Evolutionary conservation across 2,113 vertebrate genomes (phyloP).

Genomic region (Lophura nycthemera): DNA sequence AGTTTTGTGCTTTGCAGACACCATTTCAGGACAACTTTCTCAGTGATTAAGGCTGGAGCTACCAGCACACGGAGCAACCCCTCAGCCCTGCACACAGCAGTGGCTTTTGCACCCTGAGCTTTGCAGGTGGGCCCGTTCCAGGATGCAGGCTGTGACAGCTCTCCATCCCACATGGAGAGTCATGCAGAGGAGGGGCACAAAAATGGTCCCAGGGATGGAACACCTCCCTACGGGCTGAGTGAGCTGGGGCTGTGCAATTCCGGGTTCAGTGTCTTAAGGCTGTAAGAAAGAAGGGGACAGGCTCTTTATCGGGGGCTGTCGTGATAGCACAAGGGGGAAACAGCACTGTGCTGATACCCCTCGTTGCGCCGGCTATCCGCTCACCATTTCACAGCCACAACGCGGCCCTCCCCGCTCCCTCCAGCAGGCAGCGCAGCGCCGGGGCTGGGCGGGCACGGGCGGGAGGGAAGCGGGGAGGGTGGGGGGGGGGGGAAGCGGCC

Average conservation of each 20-base stretch:
- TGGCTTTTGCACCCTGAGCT: neutral
- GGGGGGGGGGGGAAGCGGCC: neutral
- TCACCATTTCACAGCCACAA: neutral
- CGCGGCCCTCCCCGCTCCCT: neutral
- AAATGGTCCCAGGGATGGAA: neutral
- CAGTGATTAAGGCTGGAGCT: fast-evolving
- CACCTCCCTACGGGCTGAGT: no score
- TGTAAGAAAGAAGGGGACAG: no score
- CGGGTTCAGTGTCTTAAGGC: no score
- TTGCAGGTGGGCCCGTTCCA: neutral
- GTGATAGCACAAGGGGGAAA: no score
- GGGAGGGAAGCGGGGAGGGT: neutral
- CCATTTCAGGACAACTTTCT: neutral
- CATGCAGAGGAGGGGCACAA: no score
- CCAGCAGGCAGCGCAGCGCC: neutral
- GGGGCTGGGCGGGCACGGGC: neutral
- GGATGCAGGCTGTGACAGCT: neutral
- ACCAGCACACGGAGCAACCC: fast-evolving
- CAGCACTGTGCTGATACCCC: no score
- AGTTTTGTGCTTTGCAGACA: fast-evolving
- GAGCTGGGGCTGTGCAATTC: no score
- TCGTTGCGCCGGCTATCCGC: no score
- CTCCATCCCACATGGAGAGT: neutral
- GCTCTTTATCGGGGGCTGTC: no score
- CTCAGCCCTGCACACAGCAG: fast-evolving